Conservation (phyloP, 2,113 vertebrate genomes). For the Nothocercus nigrocapillus region DNA sequence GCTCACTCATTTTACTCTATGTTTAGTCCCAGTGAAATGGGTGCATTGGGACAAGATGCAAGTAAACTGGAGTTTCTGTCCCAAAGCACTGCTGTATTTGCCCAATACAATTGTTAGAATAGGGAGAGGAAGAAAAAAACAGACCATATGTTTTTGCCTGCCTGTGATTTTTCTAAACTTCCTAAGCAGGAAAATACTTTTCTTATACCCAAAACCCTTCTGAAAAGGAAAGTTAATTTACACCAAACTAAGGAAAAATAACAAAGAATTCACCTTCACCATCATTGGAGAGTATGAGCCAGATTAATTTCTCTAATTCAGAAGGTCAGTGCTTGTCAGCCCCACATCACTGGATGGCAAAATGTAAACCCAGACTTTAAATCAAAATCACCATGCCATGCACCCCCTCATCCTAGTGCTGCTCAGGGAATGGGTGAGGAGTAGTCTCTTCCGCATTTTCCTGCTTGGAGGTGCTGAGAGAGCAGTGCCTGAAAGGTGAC, state of each 20-base stretch:
- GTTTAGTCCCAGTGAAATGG: background rate
- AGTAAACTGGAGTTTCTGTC: background rate
- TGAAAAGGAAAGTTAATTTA: constrained; percentile 98
- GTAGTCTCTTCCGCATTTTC: no score
- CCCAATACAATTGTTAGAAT: background rate
- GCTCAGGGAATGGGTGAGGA: no score
- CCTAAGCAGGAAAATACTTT: constrained; percentile 93
- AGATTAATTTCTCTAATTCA: constrained; percentile 98
- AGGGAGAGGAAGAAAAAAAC: background rate
- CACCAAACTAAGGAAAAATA: constrained; percentile 97
- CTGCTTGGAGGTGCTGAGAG: no score
- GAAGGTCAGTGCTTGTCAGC: constrained; percentile 97
- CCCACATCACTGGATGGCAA: constrained; percentile 95
- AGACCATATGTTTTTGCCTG: background rate
- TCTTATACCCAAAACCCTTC: constrained; percentile 93
- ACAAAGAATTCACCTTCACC: constrained; percentile 95
- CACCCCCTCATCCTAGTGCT: no score
- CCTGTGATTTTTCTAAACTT: constrained; percentile 52
- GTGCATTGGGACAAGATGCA: background rate
- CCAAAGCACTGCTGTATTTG: background rate
- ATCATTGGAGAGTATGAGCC: constrained; percentile 97
- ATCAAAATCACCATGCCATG: no score
- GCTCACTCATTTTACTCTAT: background rate
- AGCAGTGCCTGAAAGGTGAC: no score
- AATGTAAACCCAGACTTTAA: constrained; percentile 83